A percentile compares a stretch with the other conserved stretches of the same genome.
phyloP scores from a whole-genome alignment of 1,140 invertebrate genomes.

The Potamilus streckersoni region DNA sequence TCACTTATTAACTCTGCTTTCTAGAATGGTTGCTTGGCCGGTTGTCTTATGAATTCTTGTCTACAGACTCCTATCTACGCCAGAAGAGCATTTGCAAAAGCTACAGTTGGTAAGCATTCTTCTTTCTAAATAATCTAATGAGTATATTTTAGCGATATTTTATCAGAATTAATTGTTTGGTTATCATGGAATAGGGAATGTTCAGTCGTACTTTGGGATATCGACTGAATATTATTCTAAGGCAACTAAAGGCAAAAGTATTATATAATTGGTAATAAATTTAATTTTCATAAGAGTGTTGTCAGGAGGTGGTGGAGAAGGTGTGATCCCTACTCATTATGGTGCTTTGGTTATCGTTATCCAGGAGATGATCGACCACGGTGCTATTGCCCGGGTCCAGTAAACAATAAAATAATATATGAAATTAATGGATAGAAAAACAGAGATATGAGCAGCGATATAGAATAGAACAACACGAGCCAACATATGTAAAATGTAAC shows the following conservation, averaged over 20 bases:
- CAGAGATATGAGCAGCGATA: no score
- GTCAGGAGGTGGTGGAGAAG: no score
- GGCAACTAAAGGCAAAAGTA: not conserved
- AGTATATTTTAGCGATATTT: no score
- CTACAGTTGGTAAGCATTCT: conserved; percentile 41
- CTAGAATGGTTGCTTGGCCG: conserved; percentile 60
- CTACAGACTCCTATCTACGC: conserved; percentile 59
- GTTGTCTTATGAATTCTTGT: conserved; percentile 59
- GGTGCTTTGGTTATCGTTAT: no score
- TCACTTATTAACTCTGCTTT: conserved; percentile 5
- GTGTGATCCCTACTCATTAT: no score
- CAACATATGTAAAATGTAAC: no score
- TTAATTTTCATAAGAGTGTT: not conserved
- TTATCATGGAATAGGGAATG: not conserved
- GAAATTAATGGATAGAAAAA: no score
- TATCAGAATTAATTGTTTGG: no score
- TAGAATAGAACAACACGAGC: no score
- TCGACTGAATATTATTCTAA: not conserved
- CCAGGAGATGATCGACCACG: no score
- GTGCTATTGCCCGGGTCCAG: no score
- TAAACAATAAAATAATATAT: no score
- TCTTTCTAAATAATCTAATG: not conserved
- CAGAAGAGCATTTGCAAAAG: conserved; percentile 52
- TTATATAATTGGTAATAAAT: not conserved
- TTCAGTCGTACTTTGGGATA: not conserved